A percentile compares a stretch with the other conserved stretches of the same genome.
phyloP scores from a whole-genome alignment of 2,113 vertebrate genomes.

The Microcebus griseorufus region DNA sequence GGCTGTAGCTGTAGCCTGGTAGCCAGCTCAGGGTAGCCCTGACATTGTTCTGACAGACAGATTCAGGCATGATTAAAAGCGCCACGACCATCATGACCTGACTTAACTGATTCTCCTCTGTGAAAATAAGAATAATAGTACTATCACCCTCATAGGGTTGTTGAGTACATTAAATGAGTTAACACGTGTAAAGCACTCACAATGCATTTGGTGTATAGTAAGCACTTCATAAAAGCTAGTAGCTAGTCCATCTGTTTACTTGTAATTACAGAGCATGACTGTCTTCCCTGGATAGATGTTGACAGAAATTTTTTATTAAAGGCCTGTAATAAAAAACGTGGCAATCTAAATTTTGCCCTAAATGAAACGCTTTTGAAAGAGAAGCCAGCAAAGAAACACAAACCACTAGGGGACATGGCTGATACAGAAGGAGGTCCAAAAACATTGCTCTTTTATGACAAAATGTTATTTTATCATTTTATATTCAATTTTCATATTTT shows the following conservation, averaged over 20 bases:
- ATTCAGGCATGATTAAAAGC: not conserved
- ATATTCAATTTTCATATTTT: not conserved
- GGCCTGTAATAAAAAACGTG: not conserved
- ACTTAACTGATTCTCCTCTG: not conserved
- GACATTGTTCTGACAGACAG: not conserved
- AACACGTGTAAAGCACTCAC: not conserved
- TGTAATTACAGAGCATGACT: not conserved
- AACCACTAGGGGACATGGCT: not conserved
- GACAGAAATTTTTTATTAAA: slow-evolving; percentile 31
- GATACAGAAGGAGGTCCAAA: not conserved
- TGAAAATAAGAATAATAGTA: slow-evolving; percentile 14
- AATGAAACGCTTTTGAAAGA: slow-evolving; percentile 50
- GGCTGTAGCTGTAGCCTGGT: not conserved
- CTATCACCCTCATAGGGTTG: not conserved
- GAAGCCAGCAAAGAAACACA: not conserved
- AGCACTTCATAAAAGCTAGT: not conserved
- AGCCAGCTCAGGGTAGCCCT: not conserved
- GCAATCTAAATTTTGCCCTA: slow-evolving; percentile 47
- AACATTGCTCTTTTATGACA: not conserved
- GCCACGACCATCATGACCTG: not conserved
- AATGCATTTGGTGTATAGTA: not conserved
- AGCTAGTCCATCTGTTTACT: not conserved
- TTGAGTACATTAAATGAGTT: not conserved
- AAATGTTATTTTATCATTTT: not conserved
- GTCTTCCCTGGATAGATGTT: slow-evolving; percentile 11